Percentiles rank a stretch among this genome's conserved stretches.
phyloP scores from a whole-genome alignment of 2,888 invertebrate genomes.

The Pilophorus perplexus region DNA sequence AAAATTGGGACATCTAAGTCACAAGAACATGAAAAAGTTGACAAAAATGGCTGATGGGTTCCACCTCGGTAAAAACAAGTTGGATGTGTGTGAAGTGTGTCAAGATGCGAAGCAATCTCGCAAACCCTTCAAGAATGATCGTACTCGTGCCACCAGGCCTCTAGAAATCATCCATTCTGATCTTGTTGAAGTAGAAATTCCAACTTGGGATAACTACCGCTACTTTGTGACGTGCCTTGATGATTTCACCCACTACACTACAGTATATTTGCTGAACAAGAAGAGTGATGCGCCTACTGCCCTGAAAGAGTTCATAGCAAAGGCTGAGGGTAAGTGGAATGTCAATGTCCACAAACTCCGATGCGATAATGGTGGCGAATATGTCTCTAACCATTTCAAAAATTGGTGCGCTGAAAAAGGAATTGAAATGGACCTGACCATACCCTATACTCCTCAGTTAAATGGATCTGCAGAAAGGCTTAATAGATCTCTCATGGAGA shows the following conservation, averaged over 20 bases:
- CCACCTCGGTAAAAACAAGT: neutral
- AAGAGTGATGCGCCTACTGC: conserved; percentile 28
- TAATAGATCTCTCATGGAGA: conserved; percentile 9
- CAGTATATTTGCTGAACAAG: conserved; percentile 42
- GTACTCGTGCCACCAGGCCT: conserved; percentile 39
- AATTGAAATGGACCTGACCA: neutral
- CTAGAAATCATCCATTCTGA: conserved; percentile 46
- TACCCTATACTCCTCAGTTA: neutral
- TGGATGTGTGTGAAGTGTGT: conserved; percentile 45
- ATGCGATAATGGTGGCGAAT: neutral
- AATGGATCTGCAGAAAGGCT: conserved; percentile 1
- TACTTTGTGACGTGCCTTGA: conserved; percentile 46
- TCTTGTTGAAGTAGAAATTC: conserved; percentile 42
- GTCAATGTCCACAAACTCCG: neutral
- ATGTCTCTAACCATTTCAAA: neutral
- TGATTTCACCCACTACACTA: conserved; percentile 45
- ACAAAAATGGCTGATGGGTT: neutral
- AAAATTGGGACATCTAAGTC: conserved; percentile 10
- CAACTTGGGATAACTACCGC: conserved; percentile 39
- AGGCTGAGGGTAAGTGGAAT: conserved; percentile 9
- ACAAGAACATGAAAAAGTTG: neutral
- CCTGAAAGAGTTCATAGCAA: neutral
- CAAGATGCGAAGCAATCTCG: conserved; percentile 48
- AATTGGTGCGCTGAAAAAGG: conserved; percentile 1
- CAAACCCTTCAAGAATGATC: conserved; percentile 47